phyloP scores from a whole-genome alignment of 2,113 vertebrate genomes.

The Gobiocypris rarus region DNA sequence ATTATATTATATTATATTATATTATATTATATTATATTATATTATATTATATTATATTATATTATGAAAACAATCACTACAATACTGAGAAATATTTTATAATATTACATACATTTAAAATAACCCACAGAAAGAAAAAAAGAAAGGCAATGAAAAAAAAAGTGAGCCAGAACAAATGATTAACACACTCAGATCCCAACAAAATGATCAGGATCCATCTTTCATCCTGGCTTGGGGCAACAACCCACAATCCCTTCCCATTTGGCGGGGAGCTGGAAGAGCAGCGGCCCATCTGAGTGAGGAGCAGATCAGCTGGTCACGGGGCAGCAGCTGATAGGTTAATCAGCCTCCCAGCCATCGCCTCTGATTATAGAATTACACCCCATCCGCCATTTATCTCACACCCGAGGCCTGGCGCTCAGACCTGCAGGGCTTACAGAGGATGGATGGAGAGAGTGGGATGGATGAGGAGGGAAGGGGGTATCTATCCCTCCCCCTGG shows the following conservation, averaged over 20 bases:
- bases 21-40: no score
- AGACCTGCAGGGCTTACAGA: constrained; percentile 18
- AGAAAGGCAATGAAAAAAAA: no score
- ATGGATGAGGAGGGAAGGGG: constrained; percentile 39
- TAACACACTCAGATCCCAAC: constrained; percentile 23
- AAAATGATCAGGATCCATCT: constrained; percentile 28
- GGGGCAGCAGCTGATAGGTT: constrained; percentile 48
- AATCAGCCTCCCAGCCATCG: constrained; percentile 48
- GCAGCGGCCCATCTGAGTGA: constrained; percentile 26
- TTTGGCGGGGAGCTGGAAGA: background rate
- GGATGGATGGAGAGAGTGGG: constrained; percentile 43
- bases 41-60: no score
- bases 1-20: no score
- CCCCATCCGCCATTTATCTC: constrained; percentile 48
- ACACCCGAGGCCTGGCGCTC: constrained; percentile 23
- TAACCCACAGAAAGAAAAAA: background rate
- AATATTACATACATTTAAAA: background rate
- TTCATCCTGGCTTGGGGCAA: constrained; percentile 41
- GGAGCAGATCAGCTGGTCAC: constrained; percentile 40
- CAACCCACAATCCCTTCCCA: constrained; percentile 33
- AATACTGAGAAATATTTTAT: background rate
- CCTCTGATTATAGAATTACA: constrained; percentile 58
- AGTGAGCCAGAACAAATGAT: constrained; percentile 18
- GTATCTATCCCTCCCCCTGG: constrained; percentile 61
- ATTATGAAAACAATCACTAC: no score